phyloP scores from a whole-genome alignment of 1,140 invertebrate species.

The Trichomalopsis sarcophagae region DNA sequence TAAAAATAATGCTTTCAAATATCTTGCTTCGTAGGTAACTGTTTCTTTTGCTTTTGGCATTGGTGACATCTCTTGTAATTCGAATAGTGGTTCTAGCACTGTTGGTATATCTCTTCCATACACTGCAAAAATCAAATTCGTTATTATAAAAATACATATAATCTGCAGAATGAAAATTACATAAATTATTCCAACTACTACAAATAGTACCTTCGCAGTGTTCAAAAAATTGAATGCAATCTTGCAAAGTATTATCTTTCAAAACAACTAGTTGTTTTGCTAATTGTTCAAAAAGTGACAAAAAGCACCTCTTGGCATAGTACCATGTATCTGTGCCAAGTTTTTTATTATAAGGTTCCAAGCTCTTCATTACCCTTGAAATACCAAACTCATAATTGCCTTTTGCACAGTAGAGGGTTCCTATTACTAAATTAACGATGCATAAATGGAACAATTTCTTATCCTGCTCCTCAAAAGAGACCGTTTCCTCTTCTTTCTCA shows the following conservation, averaged over 20 bases:
- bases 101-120: constrained; percentile 91
- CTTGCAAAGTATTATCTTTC: constrained; percentile 90
- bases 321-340: constrained; percentile 98
- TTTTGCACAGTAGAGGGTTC: constrained; percentile 97
- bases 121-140: constrained; percentile 76
- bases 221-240: constrained; percentile 94
- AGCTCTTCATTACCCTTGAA: constrained; percentile 95
- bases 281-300: constrained; percentile 94
- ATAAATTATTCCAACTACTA: no score
- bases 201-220: constrained; percentile 84
- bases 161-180: background rate
- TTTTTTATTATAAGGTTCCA: constrained; percentile 97
- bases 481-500: constrained; percentile 97
- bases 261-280: constrained; percentile 94
- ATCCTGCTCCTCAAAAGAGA: constrained; percentile 94
- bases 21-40: constrained; percentile 93
- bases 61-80: constrained; percentile 81
- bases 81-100: constrained; percentile 87
- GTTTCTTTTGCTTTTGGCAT: constrained; percentile 90
- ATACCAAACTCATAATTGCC: constrained; percentile 99
- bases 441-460: constrained; percentile 98
- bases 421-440: constrained; percentile 99
- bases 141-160: background rate
- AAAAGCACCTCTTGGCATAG: constrained; percentile 95
- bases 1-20: constrained; percentile 89